These are phyloP conservation scores for Pteropus alecto DNA, from an alignment of 2,113 vertebrate genomes.

Conservation along the genomic window DNA sequence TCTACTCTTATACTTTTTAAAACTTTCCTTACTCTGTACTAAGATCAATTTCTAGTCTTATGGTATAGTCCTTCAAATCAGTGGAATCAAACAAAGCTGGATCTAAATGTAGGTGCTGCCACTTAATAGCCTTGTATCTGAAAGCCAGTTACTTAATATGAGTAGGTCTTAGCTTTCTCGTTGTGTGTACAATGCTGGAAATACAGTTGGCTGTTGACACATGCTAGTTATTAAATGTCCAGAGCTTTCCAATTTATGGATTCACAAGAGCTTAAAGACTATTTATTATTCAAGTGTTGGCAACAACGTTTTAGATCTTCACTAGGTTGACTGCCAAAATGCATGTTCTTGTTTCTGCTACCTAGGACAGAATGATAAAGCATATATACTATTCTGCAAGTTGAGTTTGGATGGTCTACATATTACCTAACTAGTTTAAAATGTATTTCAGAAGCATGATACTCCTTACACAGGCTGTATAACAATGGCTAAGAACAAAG, in stretches of 20 bases:
- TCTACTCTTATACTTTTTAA: neutral
- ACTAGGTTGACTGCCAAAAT: neutral
- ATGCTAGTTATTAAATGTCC: neutral
- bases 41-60: neutral
- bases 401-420: neutral
- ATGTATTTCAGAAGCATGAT: neutral
- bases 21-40: neutral
- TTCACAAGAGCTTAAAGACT: neutral
- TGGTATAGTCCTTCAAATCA: neutral
- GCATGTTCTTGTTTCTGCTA: neutral
- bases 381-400: neutral
- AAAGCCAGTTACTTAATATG: neutral
- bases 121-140: neutral
- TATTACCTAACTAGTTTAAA: neutral
- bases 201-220: neutral
- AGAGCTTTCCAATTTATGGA: neutral
- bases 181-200: neutral
- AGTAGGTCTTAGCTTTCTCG: neutral
- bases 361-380: neutral
- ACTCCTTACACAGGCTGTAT: neutral
- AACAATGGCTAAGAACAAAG: slow-evolving; percentile 23
- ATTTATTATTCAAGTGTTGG: neutral
- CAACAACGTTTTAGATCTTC: neutral
- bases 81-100: neutral
- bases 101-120: neutral